Evolutionary conservation across 1,140 invertebrate species (phyloP).

Genomic region (Achroia grisella): DNA sequence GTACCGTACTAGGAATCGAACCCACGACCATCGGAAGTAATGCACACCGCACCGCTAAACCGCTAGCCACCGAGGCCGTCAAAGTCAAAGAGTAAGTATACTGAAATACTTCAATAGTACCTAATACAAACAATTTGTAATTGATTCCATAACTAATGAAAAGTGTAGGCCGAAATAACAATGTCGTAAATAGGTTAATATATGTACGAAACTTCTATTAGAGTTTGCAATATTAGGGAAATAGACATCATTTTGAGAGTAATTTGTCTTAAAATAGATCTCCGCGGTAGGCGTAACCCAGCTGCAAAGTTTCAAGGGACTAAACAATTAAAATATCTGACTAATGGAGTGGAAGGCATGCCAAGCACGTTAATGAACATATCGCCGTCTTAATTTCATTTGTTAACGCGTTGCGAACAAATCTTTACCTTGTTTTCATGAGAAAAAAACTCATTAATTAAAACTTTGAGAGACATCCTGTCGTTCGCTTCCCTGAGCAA

Average conservation of each 20-base stretch:
- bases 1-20: no score
- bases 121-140: slow-evolving; percentile 41
- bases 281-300: slow-evolving; percentile 51
- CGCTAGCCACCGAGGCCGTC: no score
- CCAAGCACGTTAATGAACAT: slow-evolving; percentile 64
- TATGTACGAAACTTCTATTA: no score
- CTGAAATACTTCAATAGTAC: no score
- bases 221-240: no score
- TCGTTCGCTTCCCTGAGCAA: slow-evolving; percentile 3
- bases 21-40: no score
- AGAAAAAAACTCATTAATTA: slow-evolving; percentile 34
- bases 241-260: slow-evolving; percentile 12
- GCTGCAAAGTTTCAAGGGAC: slow-evolving; percentile 62
- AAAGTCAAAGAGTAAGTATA: no score
- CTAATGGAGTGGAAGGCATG: slow-evolving; percentile 67
- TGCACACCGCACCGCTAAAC: no score
- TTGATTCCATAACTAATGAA: no score
- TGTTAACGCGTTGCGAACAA: slow-evolving; percentile 28
- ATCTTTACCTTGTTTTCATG: slow-evolving; percentile 19
- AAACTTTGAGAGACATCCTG: slow-evolving; percentile 17
- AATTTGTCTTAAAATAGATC: slow-evolving; percentile 68
- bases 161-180: no score
- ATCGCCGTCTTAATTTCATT: slow-evolving; percentile 50
- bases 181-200: no score
- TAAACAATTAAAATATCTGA: slow-evolving; percentile 70